A percentile compares a stretch with the other conserved stretches of the same genome.
Evolutionary conservation across 2,888 invertebrate species (phyloP).

Genomic region (Cerceris ruficornis): DNA sequence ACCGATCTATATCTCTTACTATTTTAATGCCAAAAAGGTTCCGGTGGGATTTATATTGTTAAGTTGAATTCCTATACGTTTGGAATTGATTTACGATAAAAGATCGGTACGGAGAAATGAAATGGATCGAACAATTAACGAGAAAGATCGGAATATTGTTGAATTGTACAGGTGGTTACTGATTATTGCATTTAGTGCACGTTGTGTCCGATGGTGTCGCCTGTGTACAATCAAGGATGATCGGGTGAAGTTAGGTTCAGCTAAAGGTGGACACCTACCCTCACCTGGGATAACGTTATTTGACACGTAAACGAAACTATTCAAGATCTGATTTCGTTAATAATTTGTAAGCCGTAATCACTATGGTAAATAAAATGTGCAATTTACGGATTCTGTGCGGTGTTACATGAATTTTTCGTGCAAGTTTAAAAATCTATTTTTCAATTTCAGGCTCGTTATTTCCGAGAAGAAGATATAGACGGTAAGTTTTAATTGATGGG

Average conservation of each 20-base stretch:
- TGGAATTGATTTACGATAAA: too few relatives aligned
- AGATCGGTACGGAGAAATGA: neutral
- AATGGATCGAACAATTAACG: neutral
- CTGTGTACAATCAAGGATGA: conserved; percentile 14
- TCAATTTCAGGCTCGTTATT: conserved; percentile 91
- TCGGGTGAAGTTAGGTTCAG: conserved; percentile 29
- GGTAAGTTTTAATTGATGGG: conserved; percentile 83
- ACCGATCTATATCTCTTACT: too few relatives aligned
- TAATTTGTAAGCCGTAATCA: neutral
- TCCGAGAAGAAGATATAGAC: conserved; percentile 97
- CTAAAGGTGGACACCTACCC: conserved; percentile 10
- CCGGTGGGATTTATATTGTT: too few relatives aligned
- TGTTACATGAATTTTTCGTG: neutral
- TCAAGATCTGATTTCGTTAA: neutral
- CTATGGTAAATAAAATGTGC: conserved; percentile 49
- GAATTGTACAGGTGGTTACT: conserved; percentile 17
- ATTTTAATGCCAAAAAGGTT: too few relatives aligned
- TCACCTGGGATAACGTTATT: conserved; percentile 24
- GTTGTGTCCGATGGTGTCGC: conserved; percentile 39
- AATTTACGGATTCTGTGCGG: neutral
- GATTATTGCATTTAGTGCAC: conserved; percentile 23
- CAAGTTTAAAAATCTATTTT: neutral
- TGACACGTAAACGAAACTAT: conserved; percentile 50
- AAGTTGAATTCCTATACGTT: too few relatives aligned
- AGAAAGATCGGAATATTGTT: conserved; percentile 19